Evolutionary conservation across 2,113 vertebrate species (phyloP), one percentile per base, ranked within the genome.

Genomic region (Brevimyrus niger): DNA sequence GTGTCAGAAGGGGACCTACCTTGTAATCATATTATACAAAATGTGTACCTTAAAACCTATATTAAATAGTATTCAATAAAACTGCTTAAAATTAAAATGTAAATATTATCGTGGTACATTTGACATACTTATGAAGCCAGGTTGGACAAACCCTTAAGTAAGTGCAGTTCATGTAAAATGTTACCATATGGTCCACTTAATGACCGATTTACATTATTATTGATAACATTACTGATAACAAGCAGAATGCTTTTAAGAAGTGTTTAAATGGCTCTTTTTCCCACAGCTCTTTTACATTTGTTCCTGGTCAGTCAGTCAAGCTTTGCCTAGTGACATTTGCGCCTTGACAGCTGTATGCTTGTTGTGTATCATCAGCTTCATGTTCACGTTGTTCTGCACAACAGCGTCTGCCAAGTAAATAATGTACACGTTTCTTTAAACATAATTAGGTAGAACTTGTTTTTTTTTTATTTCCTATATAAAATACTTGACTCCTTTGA

Each of bases 401-500:
- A 80, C 0, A 80, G 31, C 35, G 0, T 42, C 73, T 80, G 73
- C 73, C 73, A 80, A 80, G 38, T 42, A 42, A 80, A 80, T 38
- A 42, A 80, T 42, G 73, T 42, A 42, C 11, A 80, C 19, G 73
- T 80, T 80, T 80, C 13, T 80, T 80, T 80, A 80, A 38, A 76
- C 69, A 80, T 80, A 19, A 80, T 80, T 80, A 80, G 35, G 35
- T 80, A 42, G n/a, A n/a, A n/a, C n/a, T n/a, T n/a, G n/a, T n/a
- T n/a, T n/a, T 35, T 55, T 38, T 31, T 38, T 44, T 58, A 42
- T 80, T 80, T 80, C 15, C 13, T 2, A 15, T 80, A 38, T 17
- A 42, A 80, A 80, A 80, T 80, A 42, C 73, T 80, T 80, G 35
- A 80, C 73, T 80, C 13, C 73, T 80, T 80, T 80, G 73, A 80